These are phyloP conservation scores for Ditula angustiorana DNA, from an alignment of 2,888 invertebrate species.

Conservation along the genomic window DNA sequence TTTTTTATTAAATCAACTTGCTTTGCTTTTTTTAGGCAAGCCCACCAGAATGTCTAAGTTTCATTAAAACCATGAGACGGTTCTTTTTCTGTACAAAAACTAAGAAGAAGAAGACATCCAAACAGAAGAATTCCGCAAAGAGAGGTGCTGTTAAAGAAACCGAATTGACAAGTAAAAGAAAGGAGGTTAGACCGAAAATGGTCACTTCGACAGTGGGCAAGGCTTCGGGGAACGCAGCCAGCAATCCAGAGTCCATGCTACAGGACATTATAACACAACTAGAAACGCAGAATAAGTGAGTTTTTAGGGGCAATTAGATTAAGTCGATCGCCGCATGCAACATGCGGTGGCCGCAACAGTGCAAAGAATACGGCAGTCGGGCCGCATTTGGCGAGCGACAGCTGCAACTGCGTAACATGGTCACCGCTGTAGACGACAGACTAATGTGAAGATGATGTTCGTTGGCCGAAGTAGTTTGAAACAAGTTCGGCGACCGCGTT, in stretches of 20 bases:
- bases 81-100: constrained; percentile 80
- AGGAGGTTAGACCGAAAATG: constrained; percentile 64
- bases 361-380: too few relatives aligned
- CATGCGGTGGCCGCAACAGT: too few relatives aligned
- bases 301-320: not conserved
- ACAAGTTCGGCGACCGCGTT: too few relatives aligned
- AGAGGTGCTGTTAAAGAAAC: constrained; percentile 51
- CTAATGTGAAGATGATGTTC: too few relatives aligned
- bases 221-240: constrained; percentile 70
- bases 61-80: constrained; percentile 76
- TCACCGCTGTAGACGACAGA: too few relatives aligned
- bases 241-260: constrained; percentile 86
- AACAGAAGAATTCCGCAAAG: constrained; percentile 52
- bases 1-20: constrained; percentile 43
- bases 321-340: too few relatives aligned
- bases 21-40: constrained; percentile 61
- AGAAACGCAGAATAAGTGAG: constrained; percentile 87
- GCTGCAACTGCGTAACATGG: too few relatives aligned
- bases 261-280: constrained; percentile 90
- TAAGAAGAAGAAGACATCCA: constrained; percentile 63
- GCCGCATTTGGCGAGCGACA: too few relatives aligned
- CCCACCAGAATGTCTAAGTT: constrained; percentile 71
- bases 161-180: constrained; percentile 51
- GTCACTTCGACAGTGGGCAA: constrained; percentile 80
- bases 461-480: too few relatives aligned